Base-by-base conservation (phyloP, 2,797 vertebrate species). In the Melanotaenia maccullochi region DNA sequence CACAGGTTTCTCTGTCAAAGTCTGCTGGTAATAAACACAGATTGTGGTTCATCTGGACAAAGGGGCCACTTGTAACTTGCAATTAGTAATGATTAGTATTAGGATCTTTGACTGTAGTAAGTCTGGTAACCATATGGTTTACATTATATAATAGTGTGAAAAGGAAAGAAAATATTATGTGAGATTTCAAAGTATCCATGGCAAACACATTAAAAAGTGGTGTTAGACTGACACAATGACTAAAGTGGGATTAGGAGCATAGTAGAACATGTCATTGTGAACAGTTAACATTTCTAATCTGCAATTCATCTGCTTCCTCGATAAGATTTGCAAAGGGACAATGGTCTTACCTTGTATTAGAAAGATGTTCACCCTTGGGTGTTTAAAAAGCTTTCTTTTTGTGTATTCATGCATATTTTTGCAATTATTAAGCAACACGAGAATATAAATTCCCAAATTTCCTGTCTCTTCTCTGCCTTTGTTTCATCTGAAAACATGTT, bases 321-420 rank as follows among this genome's bases (percentile, higher is more conserved):
- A 60, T 68, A 68, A 74, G 64, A 75, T 67, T 64, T 72, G 51
- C 60, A 57, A 62, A 57, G 65, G 1, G 69, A 38, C 36, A 20
- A 7, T 24, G 22, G 3, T 25, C 51, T 30, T 54, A 30, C 6
- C 28, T 65, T 14, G 4, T 5, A 40, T 8, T 20, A 13, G 12
- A 52, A 52, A 13, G 11, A 52, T 13, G n/a, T 52, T 13, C n/a
- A 16, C 13, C 1, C 4, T 5, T 1, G 14, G 20, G 33, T 13
- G 20, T 59, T 64, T 52, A 13, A 24, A 16, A 35, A 52, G 6
- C 18, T n/a, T 64, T 33, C 14, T 22, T 35, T 14, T 5, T 28
- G 7, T 28, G 24, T 25, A 28, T 24, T 24, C 20, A 49, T 49
- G 8, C 20, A 22, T 22, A n/a, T 28, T 49, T 49, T n/a, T 51